A percentile compares a stretch with the other conserved stretches of the same genome.
Conservation (phyloP, 2,888 invertebrate genomes). For the Leptodirus hochenwartii region DNA sequence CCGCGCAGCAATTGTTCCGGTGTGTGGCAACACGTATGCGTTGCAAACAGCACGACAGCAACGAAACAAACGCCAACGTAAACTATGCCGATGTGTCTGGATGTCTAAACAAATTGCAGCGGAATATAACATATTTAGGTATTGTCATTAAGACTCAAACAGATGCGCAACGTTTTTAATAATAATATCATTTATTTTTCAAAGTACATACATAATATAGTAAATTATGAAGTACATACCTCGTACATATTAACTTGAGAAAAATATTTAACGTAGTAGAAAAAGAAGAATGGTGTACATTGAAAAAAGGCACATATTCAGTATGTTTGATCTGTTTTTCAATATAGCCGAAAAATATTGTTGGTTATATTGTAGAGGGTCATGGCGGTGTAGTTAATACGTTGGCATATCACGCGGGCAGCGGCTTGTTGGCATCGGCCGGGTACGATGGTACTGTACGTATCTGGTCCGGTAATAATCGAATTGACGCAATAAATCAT, state of each 20-base stretch:
- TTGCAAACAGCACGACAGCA: slow-evolving; percentile 15
- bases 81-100: slow-evolving; percentile 31
- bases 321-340: too few species aligned
- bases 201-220: too few species aligned
- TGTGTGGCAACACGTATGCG: slow-evolving; percentile 27
- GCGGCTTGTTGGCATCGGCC: slow-evolving; percentile 33
- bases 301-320: too few species aligned
- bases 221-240: too few species aligned
- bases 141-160: too few species aligned
- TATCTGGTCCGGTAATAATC: slow-evolving; percentile 31
- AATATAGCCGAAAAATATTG: slow-evolving; percentile 18
- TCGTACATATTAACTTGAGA: too few species aligned
- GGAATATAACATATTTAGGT: too few species aligned
- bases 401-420: slow-evolving; percentile 29
- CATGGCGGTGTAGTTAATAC: slow-evolving; percentile 34
- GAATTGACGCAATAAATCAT: slow-evolving; percentile 5
- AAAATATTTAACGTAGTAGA: too few species aligned
- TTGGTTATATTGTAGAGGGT: slow-evolving; percentile 29
- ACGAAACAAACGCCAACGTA: slow-evolving; percentile 27
- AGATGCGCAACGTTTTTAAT: too few species aligned
- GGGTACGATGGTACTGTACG: slow-evolving; percentile 43
- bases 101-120: slow-evolving; percentile 7
- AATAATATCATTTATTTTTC: too few species aligned
- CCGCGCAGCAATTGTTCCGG: slow-evolving; percentile 36
- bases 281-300: too few species aligned